Conservation (phyloP, 37 sponge, comb jelly and placozoan genomes). For the Bolinopsis microptera region DNA sequence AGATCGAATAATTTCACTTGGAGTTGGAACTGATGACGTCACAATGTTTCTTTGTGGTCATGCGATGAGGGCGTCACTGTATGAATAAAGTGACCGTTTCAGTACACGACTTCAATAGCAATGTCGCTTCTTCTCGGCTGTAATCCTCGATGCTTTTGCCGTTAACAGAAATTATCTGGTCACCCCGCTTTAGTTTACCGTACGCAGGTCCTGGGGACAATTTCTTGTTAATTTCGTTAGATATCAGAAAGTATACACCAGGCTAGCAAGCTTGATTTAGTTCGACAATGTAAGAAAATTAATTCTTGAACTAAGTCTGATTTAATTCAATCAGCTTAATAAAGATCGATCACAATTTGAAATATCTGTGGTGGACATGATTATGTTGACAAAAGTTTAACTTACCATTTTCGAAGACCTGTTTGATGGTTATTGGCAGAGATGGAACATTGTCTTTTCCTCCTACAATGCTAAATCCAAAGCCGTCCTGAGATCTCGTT, state of each 20-base stretch:
- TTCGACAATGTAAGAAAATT: no score
- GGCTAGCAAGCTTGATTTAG: no score
- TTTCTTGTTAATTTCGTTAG: no score
- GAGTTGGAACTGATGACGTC: no score
- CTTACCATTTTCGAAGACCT: constrained; percentile 42
- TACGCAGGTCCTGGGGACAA: constrained; percentile 16
- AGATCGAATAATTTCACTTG: no score
- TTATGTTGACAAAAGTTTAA: no score
- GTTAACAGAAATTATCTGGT: constrained; percentile 36
- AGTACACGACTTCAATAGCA: constrained; percentile 38
- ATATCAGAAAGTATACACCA: no score
- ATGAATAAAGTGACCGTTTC: constrained; percentile 53
- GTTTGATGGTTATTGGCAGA: constrained; percentile 51
- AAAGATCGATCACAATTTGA: no score
- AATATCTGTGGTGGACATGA: no score
- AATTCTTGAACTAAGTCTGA: no score
- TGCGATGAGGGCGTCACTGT: neutral
- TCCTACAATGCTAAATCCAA: constrained; percentile 62
- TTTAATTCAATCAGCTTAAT: no score
- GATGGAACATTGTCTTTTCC: constrained; percentile 31
- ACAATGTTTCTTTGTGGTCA: no score
- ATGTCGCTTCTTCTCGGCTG: constrained; percentile 18
- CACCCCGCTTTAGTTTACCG: constrained; percentile 26
- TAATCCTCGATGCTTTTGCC: constrained; percentile 65
- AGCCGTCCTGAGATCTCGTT: constrained; percentile 21